Percentiles rank a stretch among this genome's conserved stretches.
phyloP scores from a whole-genome alignment of 2,888 invertebrate genomes.

The Coenonympha glycerion region DNA sequence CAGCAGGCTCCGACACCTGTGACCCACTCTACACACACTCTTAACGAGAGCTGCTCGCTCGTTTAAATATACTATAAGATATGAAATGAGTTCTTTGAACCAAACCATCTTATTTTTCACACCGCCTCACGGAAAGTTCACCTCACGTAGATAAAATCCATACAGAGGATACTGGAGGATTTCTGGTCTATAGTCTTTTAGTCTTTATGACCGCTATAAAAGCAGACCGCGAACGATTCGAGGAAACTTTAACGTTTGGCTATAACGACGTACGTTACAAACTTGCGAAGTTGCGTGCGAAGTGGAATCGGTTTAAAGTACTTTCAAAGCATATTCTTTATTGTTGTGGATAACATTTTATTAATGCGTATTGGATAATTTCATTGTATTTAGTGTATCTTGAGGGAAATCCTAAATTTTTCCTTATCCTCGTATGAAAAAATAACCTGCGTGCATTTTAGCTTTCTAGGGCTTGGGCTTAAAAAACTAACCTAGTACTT shows the following conservation, averaged over 20 bases:
- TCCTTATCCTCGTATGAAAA: not conserved
- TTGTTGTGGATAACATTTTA: not conserved
- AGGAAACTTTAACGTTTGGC: conserved; percentile 1
- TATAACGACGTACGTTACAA: conserved; percentile 12
- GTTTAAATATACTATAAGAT: too few relatives aligned
- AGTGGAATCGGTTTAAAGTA: conserved; percentile 4
- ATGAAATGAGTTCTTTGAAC: too few relatives aligned
- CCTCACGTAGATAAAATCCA: too few relatives aligned
- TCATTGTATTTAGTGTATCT: not conserved
- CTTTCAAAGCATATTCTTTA: conserved; percentile 13
- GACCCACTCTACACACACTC: too few relatives aligned
- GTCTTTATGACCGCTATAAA: not conserved
- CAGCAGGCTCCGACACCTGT: too few relatives aligned
- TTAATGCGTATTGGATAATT: conserved; percentile 2
- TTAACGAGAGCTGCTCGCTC: too few relatives aligned
- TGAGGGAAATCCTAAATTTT: too few relatives aligned
- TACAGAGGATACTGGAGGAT: not conserved
- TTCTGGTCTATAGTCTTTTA: not conserved
- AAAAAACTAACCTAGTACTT: too few relatives aligned
- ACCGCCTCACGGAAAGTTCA: too few relatives aligned
- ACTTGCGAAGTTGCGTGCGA: conserved; percentile 9
- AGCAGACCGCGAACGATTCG: not conserved
- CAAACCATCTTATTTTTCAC: too few relatives aligned
- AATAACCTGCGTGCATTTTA: not conserved
- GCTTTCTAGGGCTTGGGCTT: too few relatives aligned